phyloP scores from a whole-genome alignment of 2,797 vertebrate species.

The Heliangelus exortis region DNA sequence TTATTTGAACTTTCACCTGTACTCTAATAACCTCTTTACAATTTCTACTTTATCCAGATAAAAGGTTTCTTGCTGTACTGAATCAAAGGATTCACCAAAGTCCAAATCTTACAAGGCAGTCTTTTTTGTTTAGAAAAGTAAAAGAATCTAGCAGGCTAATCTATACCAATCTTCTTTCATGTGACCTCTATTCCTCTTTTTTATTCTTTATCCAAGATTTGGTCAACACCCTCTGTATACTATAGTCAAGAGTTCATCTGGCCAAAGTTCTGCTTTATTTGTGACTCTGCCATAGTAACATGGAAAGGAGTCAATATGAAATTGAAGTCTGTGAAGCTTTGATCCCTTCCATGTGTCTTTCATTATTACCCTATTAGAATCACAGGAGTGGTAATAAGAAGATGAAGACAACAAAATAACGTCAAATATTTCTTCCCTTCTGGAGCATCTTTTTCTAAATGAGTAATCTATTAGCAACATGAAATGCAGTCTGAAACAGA shows the following conservation, averaged over 20 bases:
- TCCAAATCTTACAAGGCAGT: not conserved
- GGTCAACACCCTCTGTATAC: not conserved
- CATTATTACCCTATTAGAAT: not conserved
- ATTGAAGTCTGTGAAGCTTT: not conserved
- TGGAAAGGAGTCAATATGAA: not conserved
- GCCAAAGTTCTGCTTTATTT: not conserved
- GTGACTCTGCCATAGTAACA: not conserved
- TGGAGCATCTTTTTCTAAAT: not conserved
- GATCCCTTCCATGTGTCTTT: not conserved
- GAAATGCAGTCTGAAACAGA: not conserved
- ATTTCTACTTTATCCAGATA: not conserved
- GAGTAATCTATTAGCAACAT: not conserved
- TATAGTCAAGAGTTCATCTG: not conserved
- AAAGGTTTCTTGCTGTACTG: not conserved
- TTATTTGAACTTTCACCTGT: not conserved
- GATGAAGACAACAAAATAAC: not conserved
- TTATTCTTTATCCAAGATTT: not conserved
- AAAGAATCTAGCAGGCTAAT: not conserved
- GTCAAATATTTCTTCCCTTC: not conserved
- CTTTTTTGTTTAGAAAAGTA: not conserved
- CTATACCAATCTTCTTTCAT: not conserved
- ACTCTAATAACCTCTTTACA: not conserved
- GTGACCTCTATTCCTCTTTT: not conserved
- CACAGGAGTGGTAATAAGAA: not conserved
- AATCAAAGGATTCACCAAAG: not conserved